A percentile compares a stretch with the other conserved stretches of the same genome.
These are phyloP conservation scores for Delichon dasypus DNA, from an alignment of 2,797 vertebrate species.

Conservation along the genomic window DNA sequence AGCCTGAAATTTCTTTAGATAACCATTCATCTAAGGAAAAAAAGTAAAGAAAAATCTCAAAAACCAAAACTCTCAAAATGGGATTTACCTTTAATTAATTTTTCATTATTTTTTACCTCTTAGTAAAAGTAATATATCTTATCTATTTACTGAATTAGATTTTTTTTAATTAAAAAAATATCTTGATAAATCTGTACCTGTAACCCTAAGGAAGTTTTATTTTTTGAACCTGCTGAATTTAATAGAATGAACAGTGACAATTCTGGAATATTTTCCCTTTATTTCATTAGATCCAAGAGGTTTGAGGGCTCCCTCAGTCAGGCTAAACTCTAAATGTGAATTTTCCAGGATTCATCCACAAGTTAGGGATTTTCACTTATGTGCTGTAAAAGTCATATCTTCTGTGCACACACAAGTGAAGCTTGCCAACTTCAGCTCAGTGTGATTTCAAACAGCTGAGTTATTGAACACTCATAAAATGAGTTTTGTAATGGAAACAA, in stretches of 20 bases:
- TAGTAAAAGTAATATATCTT: neutral
- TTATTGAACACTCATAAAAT: conserved; percentile 8
- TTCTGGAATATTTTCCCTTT: neutral
- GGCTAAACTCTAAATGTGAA: neutral
- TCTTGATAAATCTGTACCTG: neutral
- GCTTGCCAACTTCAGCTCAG: conserved; percentile 5
- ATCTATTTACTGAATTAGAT: neutral
- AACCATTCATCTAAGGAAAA: neutral
- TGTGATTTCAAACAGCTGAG: conserved; percentile 50
- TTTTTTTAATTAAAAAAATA: neutral
- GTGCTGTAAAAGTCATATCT: neutral
- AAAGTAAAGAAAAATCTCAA: neutral
- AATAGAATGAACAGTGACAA: neutral
- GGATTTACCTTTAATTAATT: neutral
- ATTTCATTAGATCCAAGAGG: neutral
- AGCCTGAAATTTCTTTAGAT: neutral
- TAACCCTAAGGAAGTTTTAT: neutral
- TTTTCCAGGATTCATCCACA: neutral
- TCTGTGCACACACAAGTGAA: neutral
- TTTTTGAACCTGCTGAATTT: neutral
- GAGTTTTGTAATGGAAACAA: conserved; percentile 37
- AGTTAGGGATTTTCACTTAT: neutral
- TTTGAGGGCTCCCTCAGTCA: neutral
- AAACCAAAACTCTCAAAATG: neutral
- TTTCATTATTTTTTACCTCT: neutral